Evolutionary conservation across 2,113 vertebrate genomes (phyloP).

Genomic region (Tupaia chinensis): DNA sequence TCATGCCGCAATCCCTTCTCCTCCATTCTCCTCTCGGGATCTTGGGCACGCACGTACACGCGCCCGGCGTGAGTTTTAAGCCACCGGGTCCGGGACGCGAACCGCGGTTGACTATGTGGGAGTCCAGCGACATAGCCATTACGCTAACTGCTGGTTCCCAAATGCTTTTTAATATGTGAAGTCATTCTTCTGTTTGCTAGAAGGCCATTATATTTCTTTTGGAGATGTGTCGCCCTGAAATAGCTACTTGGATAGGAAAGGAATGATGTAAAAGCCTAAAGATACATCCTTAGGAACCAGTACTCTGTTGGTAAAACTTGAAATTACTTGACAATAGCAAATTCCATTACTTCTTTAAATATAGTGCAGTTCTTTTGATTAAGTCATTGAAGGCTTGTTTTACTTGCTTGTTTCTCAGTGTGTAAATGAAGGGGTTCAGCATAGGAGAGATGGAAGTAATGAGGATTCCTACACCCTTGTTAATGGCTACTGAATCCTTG

Average conservation of each 20-base stretch:
- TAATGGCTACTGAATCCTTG: background rate
- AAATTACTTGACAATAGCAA: background rate
- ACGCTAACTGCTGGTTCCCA: no score
- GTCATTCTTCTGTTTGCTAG: background rate
- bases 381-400: background rate
- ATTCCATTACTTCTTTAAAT: background rate
- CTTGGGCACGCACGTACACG: no score
- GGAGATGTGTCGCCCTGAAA: background rate
- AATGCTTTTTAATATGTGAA: background rate
- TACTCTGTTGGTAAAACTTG: background rate
- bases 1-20: no score
- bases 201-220: background rate
- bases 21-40: no score
- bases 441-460: background rate
- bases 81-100: no score
- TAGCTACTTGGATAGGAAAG: background rate
- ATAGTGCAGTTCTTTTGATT: background rate
- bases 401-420: constrained; percentile 18
- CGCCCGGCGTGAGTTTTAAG: no score
- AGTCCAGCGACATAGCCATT: no score
- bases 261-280: background rate
- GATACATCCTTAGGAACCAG: no score
- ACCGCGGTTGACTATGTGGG: no score
- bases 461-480: background rate
- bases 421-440: constrained; percentile 1